Percentiles rank a stretch among this genome's conserved stretches.
phyloP scores from a whole-genome alignment of 2,797 vertebrate genomes.

The Sciaenops ocellatus region DNA sequence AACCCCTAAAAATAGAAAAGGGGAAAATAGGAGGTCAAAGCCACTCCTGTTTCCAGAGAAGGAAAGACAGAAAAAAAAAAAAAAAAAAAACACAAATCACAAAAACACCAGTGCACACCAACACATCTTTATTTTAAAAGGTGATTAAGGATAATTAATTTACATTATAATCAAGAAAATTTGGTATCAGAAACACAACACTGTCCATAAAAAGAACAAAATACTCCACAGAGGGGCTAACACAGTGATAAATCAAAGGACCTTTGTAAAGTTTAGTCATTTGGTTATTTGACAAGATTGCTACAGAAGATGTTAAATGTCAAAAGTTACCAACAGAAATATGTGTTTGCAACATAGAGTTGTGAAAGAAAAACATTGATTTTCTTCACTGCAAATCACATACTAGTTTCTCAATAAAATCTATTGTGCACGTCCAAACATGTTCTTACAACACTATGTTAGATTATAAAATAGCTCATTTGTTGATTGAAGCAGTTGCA shows the following conservation, averaged over 20 bases:
- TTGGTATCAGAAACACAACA: background rate
- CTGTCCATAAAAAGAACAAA: background rate
- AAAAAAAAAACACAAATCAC: constrained; percentile 25
- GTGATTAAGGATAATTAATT: constrained; percentile 4
- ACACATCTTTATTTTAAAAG: constrained; percentile 60
- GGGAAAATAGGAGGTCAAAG: constrained; percentile 82
- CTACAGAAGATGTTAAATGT: background rate
- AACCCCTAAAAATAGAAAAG: constrained; percentile 84
- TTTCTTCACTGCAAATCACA: background rate
- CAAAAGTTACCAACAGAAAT: background rate
- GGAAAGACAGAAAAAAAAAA: constrained; percentile 34
- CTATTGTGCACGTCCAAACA: too few relatives aligned
- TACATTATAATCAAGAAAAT: constrained; percentile 31
- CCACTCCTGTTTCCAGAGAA: constrained; percentile 70
- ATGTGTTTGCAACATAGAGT: background rate
- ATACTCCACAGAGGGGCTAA: background rate
- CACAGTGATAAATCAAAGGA: background rate
- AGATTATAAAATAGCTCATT: background rate
- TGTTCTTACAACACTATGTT: too few relatives aligned
- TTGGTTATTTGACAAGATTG: background rate
- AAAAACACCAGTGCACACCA: constrained; percentile 44
- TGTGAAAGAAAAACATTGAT: background rate
- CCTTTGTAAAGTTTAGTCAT: constrained; percentile 3
- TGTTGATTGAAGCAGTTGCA: background rate
- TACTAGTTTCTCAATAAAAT: background rate